Evolutionary conservation across 2,888 invertebrate genomes (phyloP).

Genomic region (Macrophya annulata): DNA sequence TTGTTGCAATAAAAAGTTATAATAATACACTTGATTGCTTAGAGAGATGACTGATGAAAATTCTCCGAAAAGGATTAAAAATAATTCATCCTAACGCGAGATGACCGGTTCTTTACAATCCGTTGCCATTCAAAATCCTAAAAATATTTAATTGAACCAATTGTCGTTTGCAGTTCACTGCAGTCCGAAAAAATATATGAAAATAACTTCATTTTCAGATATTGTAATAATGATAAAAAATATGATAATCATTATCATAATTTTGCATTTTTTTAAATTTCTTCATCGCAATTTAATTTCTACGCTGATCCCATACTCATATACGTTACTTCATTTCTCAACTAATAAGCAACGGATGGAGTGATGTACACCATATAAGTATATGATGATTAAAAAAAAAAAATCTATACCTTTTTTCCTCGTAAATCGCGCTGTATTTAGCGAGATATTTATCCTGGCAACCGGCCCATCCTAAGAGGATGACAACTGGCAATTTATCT

Average conservation of each 20-base stretch:
- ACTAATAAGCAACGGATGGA: neutral
- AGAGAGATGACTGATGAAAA: neutral
- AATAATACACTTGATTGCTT: neutral
- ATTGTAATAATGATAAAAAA: neutral
- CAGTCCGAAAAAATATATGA: neutral
- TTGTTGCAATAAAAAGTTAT: neutral
- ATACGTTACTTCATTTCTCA: neutral
- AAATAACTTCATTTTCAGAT: neutral
- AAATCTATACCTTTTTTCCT: slow-evolving; percentile 86
- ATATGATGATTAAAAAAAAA: slow-evolving; percentile 67
- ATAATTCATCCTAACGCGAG: neutral
- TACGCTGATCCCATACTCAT: neutral
- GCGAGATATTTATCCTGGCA: slow-evolving; percentile 89
- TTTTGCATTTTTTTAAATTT: neutral
- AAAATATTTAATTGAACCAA: neutral
- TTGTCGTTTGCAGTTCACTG: neutral
- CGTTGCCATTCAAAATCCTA: neutral
- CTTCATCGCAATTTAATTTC: neutral
- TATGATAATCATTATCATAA: neutral
- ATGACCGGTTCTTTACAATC: neutral
- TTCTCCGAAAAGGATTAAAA: neutral
- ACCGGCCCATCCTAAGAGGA: slow-evolving; percentile 91
- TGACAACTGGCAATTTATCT: slow-evolving; percentile 85
- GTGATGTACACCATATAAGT: neutral
- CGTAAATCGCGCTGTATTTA: slow-evolving; percentile 90